phyloP scores from a whole-genome alignment of 92 coral and sea anemone species.

The Epizoanthus ramosus region DNA sequence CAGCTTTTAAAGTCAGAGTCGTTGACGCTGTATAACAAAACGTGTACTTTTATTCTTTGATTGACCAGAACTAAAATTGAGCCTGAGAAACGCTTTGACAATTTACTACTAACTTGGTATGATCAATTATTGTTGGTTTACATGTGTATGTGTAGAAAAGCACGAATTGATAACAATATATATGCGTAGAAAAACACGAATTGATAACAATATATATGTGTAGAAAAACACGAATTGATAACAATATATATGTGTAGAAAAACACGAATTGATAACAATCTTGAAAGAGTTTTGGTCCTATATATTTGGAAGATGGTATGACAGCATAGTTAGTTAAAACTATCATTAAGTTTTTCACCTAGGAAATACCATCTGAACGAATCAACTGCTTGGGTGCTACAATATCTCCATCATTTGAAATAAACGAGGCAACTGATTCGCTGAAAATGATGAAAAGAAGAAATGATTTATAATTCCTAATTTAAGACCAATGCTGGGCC shows the following conservation, averaged over 20 bases:
- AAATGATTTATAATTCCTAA: background rate
- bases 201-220: background rate
- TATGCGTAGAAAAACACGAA: too few relatives aligned
- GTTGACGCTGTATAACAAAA: background rate
- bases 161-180: background rate
- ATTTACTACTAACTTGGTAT: too few relatives aligned
- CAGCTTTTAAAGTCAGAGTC: background rate
- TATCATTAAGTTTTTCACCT: background rate
- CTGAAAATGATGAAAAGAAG: conserved; percentile 4
- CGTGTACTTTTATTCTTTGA: background rate
- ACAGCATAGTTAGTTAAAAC: background rate
- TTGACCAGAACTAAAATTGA: background rate
- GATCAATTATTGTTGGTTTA: too few relatives aligned
- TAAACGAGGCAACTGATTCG: background rate
- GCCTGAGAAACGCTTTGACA: too few relatives aligned
- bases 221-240: too few relatives aligned
- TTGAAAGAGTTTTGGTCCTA: background rate
- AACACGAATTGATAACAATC: background rate
- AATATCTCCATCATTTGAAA: background rate
- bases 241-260: background rate
- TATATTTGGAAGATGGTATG: background rate
- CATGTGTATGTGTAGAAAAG: too few relatives aligned
- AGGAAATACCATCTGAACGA: background rate
- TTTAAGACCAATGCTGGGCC: conserved; percentile 6
- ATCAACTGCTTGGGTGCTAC: background rate